Base-by-base conservation (phyloP, 37 sponge, comb jelly and placozoan genomes). In the Beroe ovata region DNA sequence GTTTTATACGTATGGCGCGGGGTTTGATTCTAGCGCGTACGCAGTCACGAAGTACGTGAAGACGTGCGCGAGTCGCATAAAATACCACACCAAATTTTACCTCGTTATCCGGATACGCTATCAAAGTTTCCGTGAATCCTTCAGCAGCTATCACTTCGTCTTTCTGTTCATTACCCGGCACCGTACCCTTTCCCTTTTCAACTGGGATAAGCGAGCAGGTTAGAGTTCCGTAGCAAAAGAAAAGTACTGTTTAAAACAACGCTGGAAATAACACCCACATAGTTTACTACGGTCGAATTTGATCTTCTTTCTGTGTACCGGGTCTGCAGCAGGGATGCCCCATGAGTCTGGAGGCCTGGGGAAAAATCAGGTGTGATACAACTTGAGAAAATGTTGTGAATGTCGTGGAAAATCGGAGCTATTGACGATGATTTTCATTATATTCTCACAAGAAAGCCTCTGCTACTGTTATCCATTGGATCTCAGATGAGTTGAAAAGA, bases 381-480 rank as follows among this genome's bases (percentile, higher is more conserved):
- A n/a, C n/a, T n/a, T n/a, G n/a, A n/a, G n/a, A n/a, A n/a, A n/a
- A n/a, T n/a, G n/a, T n/a, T n/a, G n/a, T n/a, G n/a, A n/a, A n/a
- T n/a, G n/a, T n/a, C n/a, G n/a, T n/a, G n/a, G n/a, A n/a, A n/a
- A n/a, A n/a, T n/a, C n/a, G n/a, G n/a, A n/a, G n/a, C n/a, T n/a
- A n/a, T n/a, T n/a, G n/a, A n/a, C n/a, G n/a, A n/a, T n/a, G n/a
- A n/a, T n/a, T n/a, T n/a, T n/a, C n/a, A n/a, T n/a, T n/a, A n/a
- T n/a, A n/a, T 4, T 35, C 84, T 77, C 33, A 77, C 84, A 77
- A 42, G 84, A 77, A 77, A 16, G 84, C 42, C 47, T 77, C 84
- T 8, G 84, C 84, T 26, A 77, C 84, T 3, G 84, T 77, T 4
- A 77, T 77, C 84, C 84, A 77, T 29, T 77, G 84, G 23, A 77